These are phyloP conservation scores for Drosophila ambigua DNA, from an alignment of 1,140 invertebrate genomes.

Conservation along the genomic window DNA sequence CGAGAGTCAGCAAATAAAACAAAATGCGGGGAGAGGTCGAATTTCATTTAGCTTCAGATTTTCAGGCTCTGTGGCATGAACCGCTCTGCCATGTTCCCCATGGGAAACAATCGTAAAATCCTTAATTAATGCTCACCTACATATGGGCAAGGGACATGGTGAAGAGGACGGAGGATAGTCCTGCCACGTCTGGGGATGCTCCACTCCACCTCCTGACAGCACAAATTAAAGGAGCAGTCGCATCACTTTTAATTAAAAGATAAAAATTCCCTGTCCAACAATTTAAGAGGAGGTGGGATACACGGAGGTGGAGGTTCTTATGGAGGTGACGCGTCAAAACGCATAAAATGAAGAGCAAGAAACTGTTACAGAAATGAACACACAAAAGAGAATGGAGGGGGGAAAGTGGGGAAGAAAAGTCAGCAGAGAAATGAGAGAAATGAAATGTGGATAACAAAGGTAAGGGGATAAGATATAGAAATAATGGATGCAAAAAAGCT, in stretches of 20 bases:
- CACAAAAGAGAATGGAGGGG: slow-evolving; percentile 12
- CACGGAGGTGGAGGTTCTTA: not conserved
- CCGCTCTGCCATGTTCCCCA: slow-evolving; percentile 2
- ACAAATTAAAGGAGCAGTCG: slow-evolving; percentile 39
- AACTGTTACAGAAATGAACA: slow-evolving; percentile 73
- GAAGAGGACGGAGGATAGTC: slow-evolving; percentile 12
- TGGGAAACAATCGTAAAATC: slow-evolving; percentile 55
- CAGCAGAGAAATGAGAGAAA: slow-evolving; percentile 11
- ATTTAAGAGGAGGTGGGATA: slow-evolving; percentile 21
- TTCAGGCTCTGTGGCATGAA: slow-evolving; percentile 4
- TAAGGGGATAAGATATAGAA: not conserved
- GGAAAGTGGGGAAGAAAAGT: not conserved
- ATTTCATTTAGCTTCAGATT: not conserved
- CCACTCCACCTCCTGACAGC: not conserved
- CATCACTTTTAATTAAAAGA: slow-evolving; percentile 80
- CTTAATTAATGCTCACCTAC: slow-evolving; percentile 66
- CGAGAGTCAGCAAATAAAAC: slow-evolving; percentile 41
- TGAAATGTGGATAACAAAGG: slow-evolving; percentile 33
- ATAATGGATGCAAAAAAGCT: slow-evolving; percentile 5
- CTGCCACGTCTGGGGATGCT: slow-evolving; percentile 1
- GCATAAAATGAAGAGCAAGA: slow-evolving; percentile 71
- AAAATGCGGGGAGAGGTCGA: slow-evolving; percentile 19
- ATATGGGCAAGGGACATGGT: slow-evolving; percentile 10
- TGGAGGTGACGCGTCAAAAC: slow-evolving; percentile 58
- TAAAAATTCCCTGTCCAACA: slow-evolving; percentile 68